These are phyloP conservation scores for Diplosoma virens DNA, from an alignment of 23 tunicate genomes.

Conservation along the genomic window DNA sequence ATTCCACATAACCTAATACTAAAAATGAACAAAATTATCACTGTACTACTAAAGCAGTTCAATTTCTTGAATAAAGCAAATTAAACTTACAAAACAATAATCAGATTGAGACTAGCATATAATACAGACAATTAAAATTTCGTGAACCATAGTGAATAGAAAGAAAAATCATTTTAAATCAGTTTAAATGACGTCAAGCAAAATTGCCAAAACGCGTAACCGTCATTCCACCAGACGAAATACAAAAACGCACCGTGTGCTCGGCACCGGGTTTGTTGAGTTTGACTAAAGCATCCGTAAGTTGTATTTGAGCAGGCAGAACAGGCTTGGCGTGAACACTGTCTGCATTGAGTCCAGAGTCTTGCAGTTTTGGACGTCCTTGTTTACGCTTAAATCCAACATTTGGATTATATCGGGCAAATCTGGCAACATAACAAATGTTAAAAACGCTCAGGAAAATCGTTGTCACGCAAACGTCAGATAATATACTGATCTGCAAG, in stretches of 20 bases:
- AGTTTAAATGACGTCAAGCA: too few relatives aligned
- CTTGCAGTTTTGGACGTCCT: conserved; percentile 63
- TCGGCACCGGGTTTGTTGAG: conserved; percentile 68
- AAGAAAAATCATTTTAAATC: too few relatives aligned
- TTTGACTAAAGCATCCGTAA: conserved; percentile 68
- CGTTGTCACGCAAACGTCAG: not conserved
- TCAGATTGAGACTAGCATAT: too few relatives aligned
- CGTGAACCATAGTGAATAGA: too few relatives aligned
- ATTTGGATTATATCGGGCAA: conserved; percentile 67
- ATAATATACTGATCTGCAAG: too few relatives aligned
- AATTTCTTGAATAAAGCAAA: too few relatives aligned
- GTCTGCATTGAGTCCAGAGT: conserved; percentile 4
- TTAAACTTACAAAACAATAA: too few relatives aligned
- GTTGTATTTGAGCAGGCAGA: conserved; percentile 54
- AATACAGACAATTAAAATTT: too few relatives aligned
- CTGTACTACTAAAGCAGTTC: too few relatives aligned
- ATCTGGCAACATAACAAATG: conserved; percentile 3
- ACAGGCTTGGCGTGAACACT: conserved; percentile 25
- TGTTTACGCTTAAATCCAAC: conserved; percentile 46
- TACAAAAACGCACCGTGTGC: conserved; percentile 29
- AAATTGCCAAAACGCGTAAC: too few relatives aligned
- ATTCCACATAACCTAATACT: too few relatives aligned
- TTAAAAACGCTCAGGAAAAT: not conserved
- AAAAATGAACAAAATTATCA: too few relatives aligned
- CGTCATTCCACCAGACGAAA: not conserved